Evolutionary conservation across 2,113 vertebrate genomes (phyloP), one percentile per base, ranked within the genome.

Genomic region (Poecile atricapillus): DNA sequence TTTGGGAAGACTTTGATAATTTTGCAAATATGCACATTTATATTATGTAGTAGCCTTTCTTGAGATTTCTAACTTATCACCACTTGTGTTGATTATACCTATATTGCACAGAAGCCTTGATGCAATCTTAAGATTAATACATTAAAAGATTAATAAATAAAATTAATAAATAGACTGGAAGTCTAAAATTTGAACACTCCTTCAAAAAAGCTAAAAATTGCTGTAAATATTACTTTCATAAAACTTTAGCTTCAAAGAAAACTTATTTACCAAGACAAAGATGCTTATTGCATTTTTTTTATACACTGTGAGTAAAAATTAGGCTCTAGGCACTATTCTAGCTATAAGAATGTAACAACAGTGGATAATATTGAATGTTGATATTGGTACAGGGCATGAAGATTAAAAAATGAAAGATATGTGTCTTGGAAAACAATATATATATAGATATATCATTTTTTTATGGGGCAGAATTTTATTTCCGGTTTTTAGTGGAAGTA

Each of bases 71-170:
- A 27, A 67, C 4, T 35, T 39, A 30, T 50, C 18, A 49, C 43
- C 30, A 35, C 2, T 33, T 65, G 9, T 46, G 20, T 30, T 69
- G 31, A n/a, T 69, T 69, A 33, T 3, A 47, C 5, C 14, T 10
- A 9, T 85, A 14, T 18, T 0, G 0, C 39, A 43, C 15, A 68
- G 19, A 77, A 83, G 8, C 2, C 5, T 33, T 49, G 13, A 3
- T 43, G 17, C 3, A 73, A 46, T 53, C 31, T 67, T 78, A 64
- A 63, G 16, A 62, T 21, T 41, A 43, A 63, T 43, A 28, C 37
- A n/a, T 67, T 70, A 28, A 63, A 20, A 33, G 16, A 43, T 28
- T 78, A 43, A 83, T 58, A 55, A 89, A 77, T 73, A 87, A 39
- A 39, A 43, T 28, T 75, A 43, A 83, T 58, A 55, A 89, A 77